phyloP scores from a whole-genome alignment of 1,140 invertebrate species.

The Hirudo medicinalis region DNA sequence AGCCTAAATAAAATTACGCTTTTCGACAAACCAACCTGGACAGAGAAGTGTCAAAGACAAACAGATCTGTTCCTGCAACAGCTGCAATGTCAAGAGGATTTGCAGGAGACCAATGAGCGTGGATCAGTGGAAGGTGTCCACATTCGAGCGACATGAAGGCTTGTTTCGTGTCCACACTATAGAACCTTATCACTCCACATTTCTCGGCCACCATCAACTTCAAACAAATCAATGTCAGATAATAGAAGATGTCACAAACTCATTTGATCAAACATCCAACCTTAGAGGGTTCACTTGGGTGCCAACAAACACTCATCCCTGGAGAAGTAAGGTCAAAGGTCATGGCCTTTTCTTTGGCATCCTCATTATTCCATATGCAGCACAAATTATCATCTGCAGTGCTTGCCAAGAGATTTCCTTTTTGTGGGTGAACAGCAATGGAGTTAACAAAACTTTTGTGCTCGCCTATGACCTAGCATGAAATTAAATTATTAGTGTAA shows the following conservation, averaged over 20 bases:
- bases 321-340: conserved; percentile 54
- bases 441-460: conserved; percentile 59
- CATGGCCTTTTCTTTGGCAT: conserved; percentile 35
- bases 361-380: conserved; percentile 51
- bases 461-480: conserved; percentile 47
- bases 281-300: conserved; percentile 56
- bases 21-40: conserved; percentile 31
- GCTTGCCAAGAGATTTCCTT: conserved; percentile 54
- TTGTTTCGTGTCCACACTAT: conserved; percentile 54
- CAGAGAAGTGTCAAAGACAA: conserved; percentile 38
- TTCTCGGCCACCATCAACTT: conserved; percentile 59
- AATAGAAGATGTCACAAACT: not conserved
- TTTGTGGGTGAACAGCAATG: conserved; percentile 53
- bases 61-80: conserved; percentile 33
- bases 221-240: conserved; percentile 16
- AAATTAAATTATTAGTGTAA: not conserved
- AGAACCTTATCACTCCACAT: conserved; percentile 56
- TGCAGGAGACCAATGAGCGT: conserved; percentile 55
- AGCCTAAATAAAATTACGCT: not conserved
- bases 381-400: conserved; percentile 63
- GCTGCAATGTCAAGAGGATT: conserved; percentile 51
- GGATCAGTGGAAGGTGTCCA: conserved; percentile 48
- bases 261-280: conserved; percentile 24
- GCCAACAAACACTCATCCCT: conserved; percentile 55
- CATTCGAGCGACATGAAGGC: conserved; percentile 58